Evolutionary conservation across 2,797 vertebrate species (phyloP).

Genomic region (Enteromius mattozi): DNA sequence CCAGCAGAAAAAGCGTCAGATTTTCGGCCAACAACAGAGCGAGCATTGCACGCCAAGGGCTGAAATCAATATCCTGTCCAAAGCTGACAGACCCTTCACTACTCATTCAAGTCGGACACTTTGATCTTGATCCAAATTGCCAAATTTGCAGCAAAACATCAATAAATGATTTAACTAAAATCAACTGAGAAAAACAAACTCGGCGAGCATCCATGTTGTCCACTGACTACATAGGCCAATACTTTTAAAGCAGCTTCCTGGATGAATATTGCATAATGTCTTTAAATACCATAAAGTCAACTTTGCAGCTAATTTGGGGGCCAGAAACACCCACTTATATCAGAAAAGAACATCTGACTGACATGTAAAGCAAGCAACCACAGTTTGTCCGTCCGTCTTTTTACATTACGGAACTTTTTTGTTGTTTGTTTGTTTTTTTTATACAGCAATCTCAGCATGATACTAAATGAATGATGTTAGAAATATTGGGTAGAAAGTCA

Average conservation of each 20-base stretch:
- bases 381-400: background rate
- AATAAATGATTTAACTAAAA: slow-evolving; percentile 30
- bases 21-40: slow-evolving; percentile 18
- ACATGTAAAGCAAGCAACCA: background rate
- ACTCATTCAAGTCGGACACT: slow-evolving; percentile 33
- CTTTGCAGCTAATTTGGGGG: background rate
- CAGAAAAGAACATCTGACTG: background rate
- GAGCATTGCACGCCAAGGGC: slow-evolving; percentile 34
- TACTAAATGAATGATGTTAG: background rate
- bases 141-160: slow-evolving; percentile 35
- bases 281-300: background rate
- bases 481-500: background rate
- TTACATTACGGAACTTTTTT: background rate
- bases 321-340: background rate
- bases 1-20: slow-evolving; percentile 25
- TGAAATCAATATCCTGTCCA: slow-evolving; percentile 50
- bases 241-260: slow-evolving; percentile 2
- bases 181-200: background rate
- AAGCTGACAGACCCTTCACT: slow-evolving; percentile 48
- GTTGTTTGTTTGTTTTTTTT: no score
- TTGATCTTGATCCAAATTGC: slow-evolving; percentile 18
- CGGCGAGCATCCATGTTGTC: background rate
- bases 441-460: background rate
- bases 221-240: background rate
- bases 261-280: slow-evolving; percentile 11